These are phyloP conservation scores for Doryteuthis pealeii DNA, from an alignment of 1,140 invertebrate genomes.

Conservation along the genomic window DNA sequence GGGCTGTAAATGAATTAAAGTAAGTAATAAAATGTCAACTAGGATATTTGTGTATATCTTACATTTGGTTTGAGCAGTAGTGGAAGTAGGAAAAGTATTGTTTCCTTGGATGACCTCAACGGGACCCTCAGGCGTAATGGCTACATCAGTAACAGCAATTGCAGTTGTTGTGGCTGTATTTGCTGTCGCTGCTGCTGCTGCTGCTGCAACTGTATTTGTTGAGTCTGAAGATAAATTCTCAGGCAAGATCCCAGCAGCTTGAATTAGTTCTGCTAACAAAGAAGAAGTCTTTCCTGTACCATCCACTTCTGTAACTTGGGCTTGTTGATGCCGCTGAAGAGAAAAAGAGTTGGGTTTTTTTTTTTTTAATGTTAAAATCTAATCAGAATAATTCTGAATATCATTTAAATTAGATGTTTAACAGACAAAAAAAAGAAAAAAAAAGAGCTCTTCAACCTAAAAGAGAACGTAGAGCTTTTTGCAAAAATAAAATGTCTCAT, in stretches of 20 bases:
- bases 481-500: too few species aligned
- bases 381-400: too few species aligned
- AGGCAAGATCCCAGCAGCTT: constrained; percentile 48
- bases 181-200: too few species aligned
- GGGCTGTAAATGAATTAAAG: too few species aligned
- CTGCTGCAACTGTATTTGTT: background rate
- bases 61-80: background rate
- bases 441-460: too few species aligned
- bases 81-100: background rate
- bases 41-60: background rate
- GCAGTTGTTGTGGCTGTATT: too few species aligned
- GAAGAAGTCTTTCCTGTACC: constrained; percentile 32
- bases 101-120: background rate
- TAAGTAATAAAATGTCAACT: too few species aligned
- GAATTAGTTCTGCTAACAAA: constrained; percentile 53
- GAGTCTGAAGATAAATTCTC: constrained; percentile 21
- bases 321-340: background rate
- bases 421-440: too few species aligned
- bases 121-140: constrained; percentile 18
- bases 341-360: too few species aligned
- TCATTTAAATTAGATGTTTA: too few species aligned
- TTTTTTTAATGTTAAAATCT: too few species aligned
- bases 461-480: too few species aligned
- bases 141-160: constrained; percentile 13
- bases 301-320: constrained; percentile 23